Evolutionary conservation across 1,140 invertebrate genomes (phyloP).

Genomic region (Meteorus sp.): DNA sequence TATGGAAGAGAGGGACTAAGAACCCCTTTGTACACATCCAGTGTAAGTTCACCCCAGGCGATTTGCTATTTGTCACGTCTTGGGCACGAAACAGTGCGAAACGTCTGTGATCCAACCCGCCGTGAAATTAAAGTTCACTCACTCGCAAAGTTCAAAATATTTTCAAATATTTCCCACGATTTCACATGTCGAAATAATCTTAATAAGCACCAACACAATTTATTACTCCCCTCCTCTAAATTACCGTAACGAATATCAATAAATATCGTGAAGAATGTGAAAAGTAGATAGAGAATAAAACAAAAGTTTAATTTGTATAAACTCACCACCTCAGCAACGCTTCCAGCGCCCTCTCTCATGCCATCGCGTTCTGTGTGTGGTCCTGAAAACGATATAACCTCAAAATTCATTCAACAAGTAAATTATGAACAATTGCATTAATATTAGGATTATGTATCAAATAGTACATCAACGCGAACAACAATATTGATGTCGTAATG

Average conservation of each 20-base stretch:
- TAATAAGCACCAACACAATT: not conserved
- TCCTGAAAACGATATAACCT: no score
- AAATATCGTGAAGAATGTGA: no score
- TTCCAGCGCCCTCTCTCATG: constrained; percentile 58
- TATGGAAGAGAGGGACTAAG: no score
- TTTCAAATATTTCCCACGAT: not conserved
- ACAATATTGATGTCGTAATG: not conserved
- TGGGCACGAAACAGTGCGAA: constrained; percentile 17
- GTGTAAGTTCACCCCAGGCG: constrained; percentile 6
- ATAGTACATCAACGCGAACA: not conserved
- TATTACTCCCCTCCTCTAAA: no score
- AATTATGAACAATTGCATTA: no score
- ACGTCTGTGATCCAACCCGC: constrained; percentile 2
- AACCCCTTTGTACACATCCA: not conserved
- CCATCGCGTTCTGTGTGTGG: constrained; percentile 56
- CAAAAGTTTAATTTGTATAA: constrained; percentile 21
- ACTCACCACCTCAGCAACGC: constrained; percentile 59
- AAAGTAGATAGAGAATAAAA: constrained; percentile 6
- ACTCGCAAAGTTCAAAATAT: no score
- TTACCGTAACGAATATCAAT: no score
- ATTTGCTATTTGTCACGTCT: constrained; percentile 11
- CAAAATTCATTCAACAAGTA: no score
- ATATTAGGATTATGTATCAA: not conserved
- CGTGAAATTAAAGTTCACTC: constrained; percentile 8
- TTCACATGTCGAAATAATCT: not conserved